Evolutionary conservation across 92 coral and sea anemone species (phyloP).

Genomic region (Epizoanthus stellaris): DNA sequence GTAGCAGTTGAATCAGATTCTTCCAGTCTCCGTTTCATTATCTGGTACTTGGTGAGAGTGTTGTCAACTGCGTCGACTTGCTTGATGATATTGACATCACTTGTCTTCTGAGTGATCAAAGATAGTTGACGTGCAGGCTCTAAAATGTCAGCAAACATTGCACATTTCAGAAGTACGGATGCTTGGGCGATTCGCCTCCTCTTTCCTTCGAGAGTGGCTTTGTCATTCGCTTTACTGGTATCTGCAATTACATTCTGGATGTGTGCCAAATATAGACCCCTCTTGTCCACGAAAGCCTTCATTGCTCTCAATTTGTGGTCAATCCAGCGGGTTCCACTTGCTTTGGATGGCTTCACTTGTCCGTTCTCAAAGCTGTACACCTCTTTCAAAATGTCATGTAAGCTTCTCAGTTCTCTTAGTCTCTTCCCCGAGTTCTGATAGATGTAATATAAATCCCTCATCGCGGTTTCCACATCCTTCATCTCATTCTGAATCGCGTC

Average conservation of each 20-base stretch:
- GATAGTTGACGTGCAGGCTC: conserved; percentile 70
- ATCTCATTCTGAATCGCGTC: conserved; percentile 68
- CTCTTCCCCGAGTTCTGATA: conserved; percentile 72
- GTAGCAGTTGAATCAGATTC: conserved; percentile 63
- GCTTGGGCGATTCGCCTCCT: conserved; percentile 66
- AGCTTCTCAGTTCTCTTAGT: conserved; percentile 65
- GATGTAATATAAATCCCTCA: conserved; percentile 60
- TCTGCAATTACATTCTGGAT: conserved; percentile 72
- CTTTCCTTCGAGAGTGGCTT: conserved; percentile 68
- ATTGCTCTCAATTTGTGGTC: conserved; percentile 67
- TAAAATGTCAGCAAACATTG: conserved; percentile 65
- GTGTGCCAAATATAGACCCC: conserved; percentile 66
- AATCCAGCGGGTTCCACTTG: conserved; percentile 66
- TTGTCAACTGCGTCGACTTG: conserved; percentile 72
- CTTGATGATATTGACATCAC: conserved; percentile 62
- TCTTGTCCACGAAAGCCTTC: conserved; percentile 70
- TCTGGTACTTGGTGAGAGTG: conserved; percentile 66
- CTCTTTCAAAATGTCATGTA: conserved; percentile 59
- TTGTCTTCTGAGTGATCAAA: conserved; percentile 70
- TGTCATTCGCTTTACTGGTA: conserved; percentile 63
- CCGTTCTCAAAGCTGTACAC: conserved; percentile 68
- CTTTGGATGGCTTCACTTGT: conserved; percentile 70
- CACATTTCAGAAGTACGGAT: conserved; percentile 60
- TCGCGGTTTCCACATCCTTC: conserved; percentile 60
- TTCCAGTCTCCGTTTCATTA: conserved; percentile 61